Conservation (phyloP, 2,113 vertebrate genomes). For the Indicator maculatus region DNA sequence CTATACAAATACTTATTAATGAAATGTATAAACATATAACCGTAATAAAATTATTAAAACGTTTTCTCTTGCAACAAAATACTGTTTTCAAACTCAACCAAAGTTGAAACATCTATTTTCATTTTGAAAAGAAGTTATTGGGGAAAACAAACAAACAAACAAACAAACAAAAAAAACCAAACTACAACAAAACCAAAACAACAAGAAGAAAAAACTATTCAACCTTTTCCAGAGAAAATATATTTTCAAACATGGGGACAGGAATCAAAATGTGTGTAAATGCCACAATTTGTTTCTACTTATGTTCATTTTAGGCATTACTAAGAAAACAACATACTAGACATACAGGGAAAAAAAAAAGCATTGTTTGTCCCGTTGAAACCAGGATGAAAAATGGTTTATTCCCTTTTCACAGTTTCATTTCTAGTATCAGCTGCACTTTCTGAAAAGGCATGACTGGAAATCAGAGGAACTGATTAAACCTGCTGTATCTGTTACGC, state of each 20-base stretch:
- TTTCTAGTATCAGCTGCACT: background rate
- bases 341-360: background rate
- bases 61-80: background rate
- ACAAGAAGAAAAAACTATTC: background rate
- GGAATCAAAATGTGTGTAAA: background rate
- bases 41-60: background rate
- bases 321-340: background rate
- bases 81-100: background rate
- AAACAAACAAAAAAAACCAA: background rate
- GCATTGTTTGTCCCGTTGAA: background rate
- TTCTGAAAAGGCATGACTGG: background rate
- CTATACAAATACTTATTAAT: background rate
- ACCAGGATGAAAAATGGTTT: background rate
- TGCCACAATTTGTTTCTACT: background rate
- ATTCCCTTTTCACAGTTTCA: background rate
- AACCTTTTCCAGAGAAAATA: background rate
- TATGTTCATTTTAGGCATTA: background rate
- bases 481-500: background rate
- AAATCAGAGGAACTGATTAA: background rate
- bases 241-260: background rate
- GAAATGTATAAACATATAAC: background rate
- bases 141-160: background rate
- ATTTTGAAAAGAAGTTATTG: background rate
- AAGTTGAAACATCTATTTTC: background rate
- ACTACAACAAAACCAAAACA: background rate